A percentile compares a stretch with the other conserved stretches of the same genome.
phyloP scores from a whole-genome alignment of 2,888 invertebrate species.

The Eudasyphora cyanicolor region DNA sequence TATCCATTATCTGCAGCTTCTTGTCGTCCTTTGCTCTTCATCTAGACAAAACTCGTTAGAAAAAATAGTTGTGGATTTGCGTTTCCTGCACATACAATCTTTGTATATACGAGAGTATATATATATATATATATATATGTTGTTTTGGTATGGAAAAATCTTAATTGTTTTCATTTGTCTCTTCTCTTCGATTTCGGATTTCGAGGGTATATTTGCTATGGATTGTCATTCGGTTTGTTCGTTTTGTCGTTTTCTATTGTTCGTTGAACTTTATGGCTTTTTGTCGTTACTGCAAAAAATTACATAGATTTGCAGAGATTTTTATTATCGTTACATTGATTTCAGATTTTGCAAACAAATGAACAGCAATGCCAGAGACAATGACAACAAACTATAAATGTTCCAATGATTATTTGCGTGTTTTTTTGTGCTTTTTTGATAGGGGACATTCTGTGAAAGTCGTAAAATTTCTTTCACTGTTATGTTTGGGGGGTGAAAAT shows the following conservation, averaged over 20 bases:
- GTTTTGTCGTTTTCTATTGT: not conserved
- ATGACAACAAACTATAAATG: constrained; percentile 8
- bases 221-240: not conserved
- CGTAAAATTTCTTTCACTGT: not conserved
- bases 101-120: too few species aligned
- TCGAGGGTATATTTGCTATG: not conserved
- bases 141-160: not conserved
- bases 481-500: not conserved
- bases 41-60: not conserved
- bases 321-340: constrained; percentile 25
- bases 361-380: not conserved
- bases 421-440: not conserved
- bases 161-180: constrained; percentile 17
- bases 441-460: not conserved
- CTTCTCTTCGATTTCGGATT: not conserved
- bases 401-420: not conserved
- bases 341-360: not conserved
- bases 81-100: not conserved
- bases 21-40: not conserved
- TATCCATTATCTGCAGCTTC: constrained; percentile 13
- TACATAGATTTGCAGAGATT: constrained; percentile 25
- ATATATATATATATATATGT: too few species aligned
- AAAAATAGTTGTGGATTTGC: not conserved
- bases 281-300: constrained; percentile 4
- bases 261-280: constrained; percentile 14